A percentile compares a stretch with the other conserved stretches of the same genome.
These are phyloP conservation scores for Philantomba maxwellii DNA, from an alignment of 2,113 vertebrate genomes.

Conservation along the genomic window DNA sequence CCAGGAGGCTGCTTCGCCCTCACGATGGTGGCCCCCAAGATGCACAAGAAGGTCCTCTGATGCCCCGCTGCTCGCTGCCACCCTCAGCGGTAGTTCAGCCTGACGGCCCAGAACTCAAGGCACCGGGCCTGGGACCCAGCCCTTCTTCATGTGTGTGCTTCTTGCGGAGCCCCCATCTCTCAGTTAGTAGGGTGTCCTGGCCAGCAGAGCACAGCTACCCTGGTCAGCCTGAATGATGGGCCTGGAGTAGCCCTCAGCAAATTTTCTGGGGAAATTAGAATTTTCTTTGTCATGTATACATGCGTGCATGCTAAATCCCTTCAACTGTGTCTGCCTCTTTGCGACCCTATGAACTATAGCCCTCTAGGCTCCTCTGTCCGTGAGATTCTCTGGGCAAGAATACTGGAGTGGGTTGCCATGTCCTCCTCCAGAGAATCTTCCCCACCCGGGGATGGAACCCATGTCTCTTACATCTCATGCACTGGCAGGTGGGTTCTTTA, in stretches of 20 bases:
- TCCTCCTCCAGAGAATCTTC: background rate
- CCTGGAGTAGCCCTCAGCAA: background rate
- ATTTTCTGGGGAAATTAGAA: background rate
- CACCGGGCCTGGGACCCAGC: background rate
- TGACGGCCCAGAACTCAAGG: accelerated
- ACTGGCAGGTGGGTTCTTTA: background rate
- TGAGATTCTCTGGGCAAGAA: background rate
- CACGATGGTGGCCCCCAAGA: background rate
- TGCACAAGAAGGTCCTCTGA: background rate
- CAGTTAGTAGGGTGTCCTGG: background rate
- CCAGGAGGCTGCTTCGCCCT: background rate
- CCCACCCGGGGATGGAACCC: background rate
- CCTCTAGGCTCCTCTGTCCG: background rate
- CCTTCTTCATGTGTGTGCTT: background rate
- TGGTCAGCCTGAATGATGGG: background rate
- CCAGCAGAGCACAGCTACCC: background rate
- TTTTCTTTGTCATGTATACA: background rate
- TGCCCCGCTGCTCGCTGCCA: background rate
- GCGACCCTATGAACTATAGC: background rate
- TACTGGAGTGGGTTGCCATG: background rate
- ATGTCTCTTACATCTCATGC: background rate
- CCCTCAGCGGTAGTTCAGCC: background rate
- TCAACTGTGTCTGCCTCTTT: background rate
- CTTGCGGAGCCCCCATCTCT: background rate
- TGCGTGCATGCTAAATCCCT: background rate